A percentile compares a stretch with the other conserved stretches of the same genome.
Evolutionary conservation across 2,888 invertebrate genomes (phyloP).

Genomic region (Luperina nickerlii): DNA sequence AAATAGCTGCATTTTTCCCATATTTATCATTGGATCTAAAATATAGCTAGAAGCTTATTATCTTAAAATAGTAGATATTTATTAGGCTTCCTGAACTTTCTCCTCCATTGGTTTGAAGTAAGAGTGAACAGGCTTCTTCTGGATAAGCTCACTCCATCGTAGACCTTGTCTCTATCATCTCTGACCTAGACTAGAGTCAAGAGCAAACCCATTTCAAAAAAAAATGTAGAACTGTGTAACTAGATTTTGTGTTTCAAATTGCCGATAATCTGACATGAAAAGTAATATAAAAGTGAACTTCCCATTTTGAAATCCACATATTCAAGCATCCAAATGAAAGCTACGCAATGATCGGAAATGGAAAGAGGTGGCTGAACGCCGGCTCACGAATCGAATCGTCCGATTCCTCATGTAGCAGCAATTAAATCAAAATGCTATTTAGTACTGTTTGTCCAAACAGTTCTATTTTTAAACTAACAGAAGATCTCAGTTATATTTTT

Average conservation of each 20-base stretch:
- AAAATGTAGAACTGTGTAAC: background rate
- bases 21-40: background rate
- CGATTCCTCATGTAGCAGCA: constrained; percentile 8
- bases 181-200: too few species aligned
- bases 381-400: background rate
- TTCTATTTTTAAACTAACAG: background rate
- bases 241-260: background rate
- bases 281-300: background rate
- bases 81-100: background rate
- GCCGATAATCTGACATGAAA: too few species aligned
- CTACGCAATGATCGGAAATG: constrained; percentile 35
- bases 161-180: too few species aligned
- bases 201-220: too few species aligned
- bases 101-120: background rate
- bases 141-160: too few species aligned
- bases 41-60: background rate
- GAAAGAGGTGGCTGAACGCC: background rate
- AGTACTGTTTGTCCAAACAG: background rate
- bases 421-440: constrained; percentile 23
- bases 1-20: background rate
- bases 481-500: background rate
- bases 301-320: background rate
- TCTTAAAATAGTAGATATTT: background rate
- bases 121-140: too few species aligned
- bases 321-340: constrained; percentile 16